Evolutionary conservation across 2,888 invertebrate species (phyloP), one percentile per base, ranked within the genome.

Genomic region (Beris chalybata): DNA sequence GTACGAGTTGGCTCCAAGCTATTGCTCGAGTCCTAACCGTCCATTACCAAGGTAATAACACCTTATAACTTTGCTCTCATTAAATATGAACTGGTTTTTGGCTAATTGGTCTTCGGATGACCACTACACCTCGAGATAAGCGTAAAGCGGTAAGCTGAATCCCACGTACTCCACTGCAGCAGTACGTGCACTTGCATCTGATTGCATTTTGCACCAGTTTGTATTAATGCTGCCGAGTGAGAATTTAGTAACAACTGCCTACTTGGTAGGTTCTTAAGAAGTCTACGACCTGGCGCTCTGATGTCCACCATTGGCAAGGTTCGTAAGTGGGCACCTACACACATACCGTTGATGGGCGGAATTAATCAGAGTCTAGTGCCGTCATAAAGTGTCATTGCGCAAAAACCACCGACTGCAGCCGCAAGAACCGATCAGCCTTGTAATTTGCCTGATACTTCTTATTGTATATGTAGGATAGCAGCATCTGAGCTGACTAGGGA

Each of bases 301-400:
- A 47, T 59, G 58, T 59, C 58, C 58, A 13, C n/a, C 22, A 29
- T 32, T 31, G 9, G 47, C 5, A 30, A 30, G 53, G 9, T 7
- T 38, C n/a, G 5, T 43, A 38, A 38, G 43, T 15, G 15, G 13
- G 38, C 12, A 50, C 61, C 61, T 32, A 48, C 32, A 13, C 50
- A 32, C 15, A 47, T 52, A 61, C 38, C 50, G 61, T 32, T 38
- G 12, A 43, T 22, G 53, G 31, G 45, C 29, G 44, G 53, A 64
- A 64, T 45, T 45, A 15, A 44, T 29, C 15, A 6, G 31, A 44
- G 53, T 13, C 64, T 45, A 45, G 44, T 43, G 54, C 64, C 54
- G 29, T 64, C 64, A 64, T 64, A 64, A 64, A 64, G 44, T 64
- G 64, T 64, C 54, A 64, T 64, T 53, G 54, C 53, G 64, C 64